These are phyloP conservation scores for Napeogenes inachia DNA, from an alignment of 2,888 invertebrate genomes.

Conservation along the genomic window DNA sequence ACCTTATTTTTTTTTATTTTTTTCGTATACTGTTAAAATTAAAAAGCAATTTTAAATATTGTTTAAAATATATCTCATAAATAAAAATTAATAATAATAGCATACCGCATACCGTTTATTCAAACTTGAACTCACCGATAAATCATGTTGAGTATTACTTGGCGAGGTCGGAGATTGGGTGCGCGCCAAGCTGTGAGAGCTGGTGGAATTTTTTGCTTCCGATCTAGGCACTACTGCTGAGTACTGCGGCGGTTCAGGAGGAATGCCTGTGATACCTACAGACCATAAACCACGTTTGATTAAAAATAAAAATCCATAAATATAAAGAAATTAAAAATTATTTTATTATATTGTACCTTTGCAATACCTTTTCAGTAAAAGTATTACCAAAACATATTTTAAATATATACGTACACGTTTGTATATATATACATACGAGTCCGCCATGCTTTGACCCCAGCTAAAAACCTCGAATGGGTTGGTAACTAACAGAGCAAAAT, in stretches of 20 bases:
- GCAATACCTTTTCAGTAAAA: too few relatives aligned
- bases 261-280: conserved; percentile 53
- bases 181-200: conserved; percentile 58
- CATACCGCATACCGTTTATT: neutral
- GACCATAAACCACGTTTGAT: neutral
- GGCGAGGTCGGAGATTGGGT: conserved; percentile 59
- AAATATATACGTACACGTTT: too few relatives aligned
- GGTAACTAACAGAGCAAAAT: too few relatives aligned
- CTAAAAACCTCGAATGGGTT: too few relatives aligned
- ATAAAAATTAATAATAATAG: neutral
- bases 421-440: too few relatives aligned
- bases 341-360: too few relatives aligned
- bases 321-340: too few relatives aligned
- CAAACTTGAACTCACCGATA: conserved; percentile 50
- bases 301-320: too few relatives aligned
- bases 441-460: too few relatives aligned
- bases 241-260: conserved; percentile 65
- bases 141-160: conserved; percentile 55
- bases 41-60: neutral
- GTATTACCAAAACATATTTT: too few relatives aligned
- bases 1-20: neutral
- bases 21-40: too few relatives aligned
- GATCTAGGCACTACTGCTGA: conserved; percentile 52
- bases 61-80: neutral
- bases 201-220: conserved; percentile 56